Conservation (phyloP, 2,113 vertebrate genomes). For the Esox niger region DNA sequence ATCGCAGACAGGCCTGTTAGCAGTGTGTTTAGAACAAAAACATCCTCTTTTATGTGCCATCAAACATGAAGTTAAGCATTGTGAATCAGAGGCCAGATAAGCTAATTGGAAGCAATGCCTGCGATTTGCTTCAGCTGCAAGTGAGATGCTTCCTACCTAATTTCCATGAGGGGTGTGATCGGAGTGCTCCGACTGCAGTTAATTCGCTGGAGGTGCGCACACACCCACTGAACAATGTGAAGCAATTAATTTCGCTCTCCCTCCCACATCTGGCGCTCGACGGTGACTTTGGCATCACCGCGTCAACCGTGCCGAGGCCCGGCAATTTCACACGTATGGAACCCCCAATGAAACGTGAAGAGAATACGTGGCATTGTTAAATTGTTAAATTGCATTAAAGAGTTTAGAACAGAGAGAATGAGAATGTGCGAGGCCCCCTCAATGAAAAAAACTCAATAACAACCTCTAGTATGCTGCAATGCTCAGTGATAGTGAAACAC, state of each 20-base stretch:
- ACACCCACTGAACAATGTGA: constrained; percentile 77
- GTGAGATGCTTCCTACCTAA: constrained; percentile 60
- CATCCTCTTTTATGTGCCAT: constrained; percentile 37
- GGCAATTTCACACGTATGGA: constrained; percentile 71
- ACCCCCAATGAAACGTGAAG: constrained; percentile 77
- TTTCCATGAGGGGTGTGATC: constrained; percentile 62
- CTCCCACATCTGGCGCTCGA: constrained; percentile 73
- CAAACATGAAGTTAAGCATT: constrained; percentile 66
- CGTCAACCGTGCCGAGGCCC: constrained; percentile 50
- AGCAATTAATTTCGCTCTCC: constrained; percentile 72
- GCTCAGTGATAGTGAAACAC: constrained; percentile 52
- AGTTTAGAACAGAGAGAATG: constrained; percentile 53
- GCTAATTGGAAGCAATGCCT: constrained; percentile 64
- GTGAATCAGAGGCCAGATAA: constrained; percentile 54
- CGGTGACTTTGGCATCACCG: constrained; percentile 38
- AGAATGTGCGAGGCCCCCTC: constrained; percentile 24
- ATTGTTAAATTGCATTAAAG: constrained; percentile 82
- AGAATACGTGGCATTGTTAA: constrained; percentile 75
- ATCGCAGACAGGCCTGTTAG: constrained; percentile 2
- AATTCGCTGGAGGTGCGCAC: constrained; percentile 69
- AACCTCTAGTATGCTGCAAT: constrained; percentile 53
- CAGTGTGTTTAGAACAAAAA: constrained; percentile 13
- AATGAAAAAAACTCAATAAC: constrained; percentile 35
- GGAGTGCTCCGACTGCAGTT: constrained; percentile 59
- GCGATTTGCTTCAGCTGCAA: constrained; percentile 69